Evolutionary conservation across 2,113 vertebrate species (phyloP), one percentile per base, ranked within the genome.

Genomic region (Pachyramphus minor): DNA sequence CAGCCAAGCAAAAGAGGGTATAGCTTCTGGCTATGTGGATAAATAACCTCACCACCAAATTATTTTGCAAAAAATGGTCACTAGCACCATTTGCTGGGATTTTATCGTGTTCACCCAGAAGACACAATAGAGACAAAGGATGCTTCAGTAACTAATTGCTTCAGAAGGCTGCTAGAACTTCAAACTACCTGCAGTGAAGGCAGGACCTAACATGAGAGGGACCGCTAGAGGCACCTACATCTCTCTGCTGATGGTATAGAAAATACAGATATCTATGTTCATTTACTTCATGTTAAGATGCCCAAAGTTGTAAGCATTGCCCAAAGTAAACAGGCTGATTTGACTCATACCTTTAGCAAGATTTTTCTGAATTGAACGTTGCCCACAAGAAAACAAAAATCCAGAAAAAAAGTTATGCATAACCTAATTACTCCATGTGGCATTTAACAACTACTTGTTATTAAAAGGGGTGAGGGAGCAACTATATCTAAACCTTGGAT

Each of bases 181-280:
- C 52, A 63, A 35, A 47, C 11, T 28, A 4, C n/a, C 42, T 56
- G 41, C 20, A 23, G 19, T 12, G 11, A 72, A 76, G 45, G 31
- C 39, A 52, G 3, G 33, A 58, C 33, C 44, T 76, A 30, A 66
- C 27, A 47, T 0, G 0, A 13, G 17, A 47, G 4, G 17, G 22
- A 60, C 39, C 53, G 20, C 47, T 71, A 58, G 22, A 73, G 11
- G 16, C 20, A 55, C 42, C 16, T 23, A 0, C 24, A 12, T 53
- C 19, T 64, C 58, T 86, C 33, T 28, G 27, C 1, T 74, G 41
- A 37, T 5, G 0, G 3, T 31, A 14, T 17, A 78, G 30, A 78
- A 89, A 77, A 63, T 16, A 28, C 5, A 62, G 50, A 58, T 0
- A 31, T 60, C 59, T 25, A 19, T 35, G 52, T 52, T 78, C 0